phyloP scores from a whole-genome alignment of 2,888 invertebrate species.

The Augiades crinisus region DNA sequence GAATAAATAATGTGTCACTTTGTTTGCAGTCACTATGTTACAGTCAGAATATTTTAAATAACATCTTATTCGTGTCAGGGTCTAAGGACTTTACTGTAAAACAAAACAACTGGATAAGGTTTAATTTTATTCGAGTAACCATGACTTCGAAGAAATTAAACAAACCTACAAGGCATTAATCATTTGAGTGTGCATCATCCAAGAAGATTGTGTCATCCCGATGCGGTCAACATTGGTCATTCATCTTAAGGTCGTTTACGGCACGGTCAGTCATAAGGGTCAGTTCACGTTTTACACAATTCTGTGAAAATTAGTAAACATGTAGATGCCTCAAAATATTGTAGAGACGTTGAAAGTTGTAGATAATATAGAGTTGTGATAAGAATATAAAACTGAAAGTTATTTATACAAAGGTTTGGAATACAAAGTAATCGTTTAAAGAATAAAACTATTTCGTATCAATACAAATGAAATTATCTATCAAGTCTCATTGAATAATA shows the following conservation, averaged over 20 bases:
- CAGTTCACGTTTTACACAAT: too few species aligned
- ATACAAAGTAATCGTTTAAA: too few species aligned
- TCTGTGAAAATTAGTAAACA: too few species aligned
- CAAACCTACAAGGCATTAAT: conserved; percentile 14
- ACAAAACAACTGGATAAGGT: conserved; percentile 26
- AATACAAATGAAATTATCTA: too few species aligned
- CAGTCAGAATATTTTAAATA: conserved; percentile 14
- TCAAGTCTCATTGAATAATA: too few species aligned
- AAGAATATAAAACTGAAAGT: too few species aligned
- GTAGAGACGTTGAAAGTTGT: too few species aligned
- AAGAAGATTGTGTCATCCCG: conserved; percentile 7
- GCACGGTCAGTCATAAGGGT: too few species aligned
- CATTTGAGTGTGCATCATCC: conserved; percentile 9
- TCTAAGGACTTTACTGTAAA: conserved; percentile 18
- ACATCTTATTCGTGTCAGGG: conserved; percentile 38
- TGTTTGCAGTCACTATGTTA: conserved; percentile 26
- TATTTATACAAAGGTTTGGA: too few species aligned
- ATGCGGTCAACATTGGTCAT: conserved; percentile 4
- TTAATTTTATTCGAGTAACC: conserved; percentile 23
- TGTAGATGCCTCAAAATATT: not conserved
- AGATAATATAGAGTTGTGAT: too few species aligned
- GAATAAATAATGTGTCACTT: conserved; percentile 44
- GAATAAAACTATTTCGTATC: too few species aligned
- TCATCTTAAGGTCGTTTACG: not conserved
- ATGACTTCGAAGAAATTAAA: conserved; percentile 13